A percentile compares a stretch with the other conserved stretches of the same genome.
phyloP scores from a whole-genome alignment of 2,797 vertebrate genomes.

The Cirrhinus mrigala region DNA sequence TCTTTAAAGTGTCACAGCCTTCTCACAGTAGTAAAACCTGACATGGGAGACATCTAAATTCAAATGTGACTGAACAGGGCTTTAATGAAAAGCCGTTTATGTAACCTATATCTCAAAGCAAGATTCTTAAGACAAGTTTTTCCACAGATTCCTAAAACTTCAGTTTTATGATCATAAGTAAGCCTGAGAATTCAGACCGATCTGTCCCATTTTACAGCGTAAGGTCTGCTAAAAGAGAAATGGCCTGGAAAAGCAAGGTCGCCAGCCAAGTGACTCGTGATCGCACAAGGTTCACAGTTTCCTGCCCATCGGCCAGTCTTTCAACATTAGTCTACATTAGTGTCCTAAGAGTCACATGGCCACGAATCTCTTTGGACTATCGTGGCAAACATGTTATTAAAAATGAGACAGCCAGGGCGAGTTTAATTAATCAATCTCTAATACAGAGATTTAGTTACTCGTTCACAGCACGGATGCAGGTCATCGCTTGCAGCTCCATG shows the following conservation, averaged over 20 bases:
- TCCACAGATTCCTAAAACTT: constrained; percentile 1
- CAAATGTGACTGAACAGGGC: constrained; percentile 10
- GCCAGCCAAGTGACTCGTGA: background rate
- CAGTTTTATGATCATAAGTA: constrained; percentile 1
- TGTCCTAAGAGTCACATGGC: constrained; percentile 47
- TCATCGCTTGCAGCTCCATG: constrained; percentile 20
- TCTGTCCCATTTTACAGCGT: constrained; percentile 7
- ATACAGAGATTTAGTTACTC: constrained; percentile 43
- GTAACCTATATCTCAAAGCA: constrained; percentile 19
- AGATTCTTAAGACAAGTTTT: constrained; percentile 1
- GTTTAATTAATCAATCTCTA: constrained; percentile 44
- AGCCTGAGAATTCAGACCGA: background rate
- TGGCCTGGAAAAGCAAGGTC: constrained; percentile 37
- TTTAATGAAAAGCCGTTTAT: constrained; percentile 21
- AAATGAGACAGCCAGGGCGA: constrained; percentile 19
- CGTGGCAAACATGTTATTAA: constrained; percentile 39
- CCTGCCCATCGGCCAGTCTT: background rate
- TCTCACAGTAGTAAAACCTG: background rate
- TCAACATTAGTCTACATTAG: constrained; percentile 43
- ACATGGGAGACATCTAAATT: background rate
- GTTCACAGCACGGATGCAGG: constrained; percentile 50
- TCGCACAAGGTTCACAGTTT: constrained; percentile 11
- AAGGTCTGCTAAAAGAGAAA: constrained; percentile 24
- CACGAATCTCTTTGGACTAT: constrained; percentile 17
- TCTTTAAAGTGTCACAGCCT: background rate